Conservation (phyloP, 2,113 vertebrate genomes). For the Xiphophorus maculatus region DNA sequence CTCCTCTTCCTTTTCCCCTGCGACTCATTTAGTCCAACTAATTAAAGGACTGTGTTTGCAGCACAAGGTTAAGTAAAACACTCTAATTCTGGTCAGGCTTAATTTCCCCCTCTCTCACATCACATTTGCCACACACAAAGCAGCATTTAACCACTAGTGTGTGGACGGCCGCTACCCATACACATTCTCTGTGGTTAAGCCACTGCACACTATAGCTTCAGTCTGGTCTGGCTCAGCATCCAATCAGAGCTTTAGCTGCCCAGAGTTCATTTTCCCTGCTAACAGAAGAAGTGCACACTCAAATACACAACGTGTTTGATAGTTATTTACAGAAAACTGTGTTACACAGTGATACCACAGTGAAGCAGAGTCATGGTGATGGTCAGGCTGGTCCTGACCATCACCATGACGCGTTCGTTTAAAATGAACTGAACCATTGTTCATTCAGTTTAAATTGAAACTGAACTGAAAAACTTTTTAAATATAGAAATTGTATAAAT, state of each 20-base stretch:
- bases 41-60: constrained; percentile 55
- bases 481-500: too few relatives aligned
- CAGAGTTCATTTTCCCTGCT: not conserved
- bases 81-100: constrained; percentile 45
- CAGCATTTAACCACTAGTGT: not conserved
- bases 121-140: constrained; percentile 54
- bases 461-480: too few relatives aligned
- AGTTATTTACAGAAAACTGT: too few relatives aligned
- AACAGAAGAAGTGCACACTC: not conserved
- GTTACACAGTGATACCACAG: too few relatives aligned
- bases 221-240: constrained; percentile 33
- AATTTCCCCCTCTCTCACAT: constrained; percentile 29
- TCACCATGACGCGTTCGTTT: too few relatives aligned
- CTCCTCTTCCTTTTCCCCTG: not conserved
- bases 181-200: constrained; percentile 18
- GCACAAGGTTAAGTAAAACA: constrained; percentile 26
- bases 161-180: constrained; percentile 4
- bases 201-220: constrained; percentile 20
- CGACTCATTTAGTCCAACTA: constrained; percentile 48
- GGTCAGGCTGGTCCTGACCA: too few relatives aligned
- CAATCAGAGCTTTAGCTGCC: constrained; percentile 5
- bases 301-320: not conserved
- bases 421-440: too few relatives aligned
- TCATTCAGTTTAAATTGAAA: too few relatives aligned
- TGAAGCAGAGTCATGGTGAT: too few relatives aligned